Percentiles rank a stretch among this genome's conserved stretches.
Conservation (phyloP, 2,888 invertebrate species). For the Escarpia spicata region DNA sequence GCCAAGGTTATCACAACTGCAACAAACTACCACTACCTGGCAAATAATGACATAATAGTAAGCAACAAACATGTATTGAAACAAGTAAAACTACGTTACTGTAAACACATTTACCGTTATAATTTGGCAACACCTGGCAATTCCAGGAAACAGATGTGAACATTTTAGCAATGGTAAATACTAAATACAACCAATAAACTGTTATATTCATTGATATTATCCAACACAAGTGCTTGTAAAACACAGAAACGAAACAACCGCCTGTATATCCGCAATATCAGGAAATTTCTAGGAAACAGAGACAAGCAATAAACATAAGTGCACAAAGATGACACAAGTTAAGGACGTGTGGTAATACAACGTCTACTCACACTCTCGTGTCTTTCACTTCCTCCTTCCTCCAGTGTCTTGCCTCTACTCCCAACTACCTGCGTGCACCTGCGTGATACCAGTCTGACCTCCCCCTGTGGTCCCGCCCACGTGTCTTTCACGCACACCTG, state of each 20-base stretch:
- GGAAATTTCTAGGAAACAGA: neutral
- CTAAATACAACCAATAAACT: too few species aligned
- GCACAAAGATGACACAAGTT: neutral
- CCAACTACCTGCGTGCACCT: neutral
- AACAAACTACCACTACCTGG: neutral
- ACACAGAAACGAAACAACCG: too few species aligned
- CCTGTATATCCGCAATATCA: neutral
- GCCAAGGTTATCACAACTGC: neutral
- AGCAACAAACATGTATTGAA: neutral
- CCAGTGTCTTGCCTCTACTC: neutral
- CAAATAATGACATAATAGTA: neutral
- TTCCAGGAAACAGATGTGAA: neutral
- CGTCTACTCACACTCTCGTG: neutral
- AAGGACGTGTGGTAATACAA: neutral
- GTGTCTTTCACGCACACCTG: neutral
- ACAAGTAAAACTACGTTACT: neutral
- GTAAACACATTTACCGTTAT: neutral
- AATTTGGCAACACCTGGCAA: neutral
- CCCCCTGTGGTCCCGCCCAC: neutral
- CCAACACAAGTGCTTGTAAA: too few species aligned
- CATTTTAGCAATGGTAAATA: too few species aligned
- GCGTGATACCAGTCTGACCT: neutral
- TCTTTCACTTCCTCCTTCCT: neutral
- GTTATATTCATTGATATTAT: too few species aligned
- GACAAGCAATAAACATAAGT: neutral